These are phyloP conservation scores for Menidia beryllina DNA, from an alignment of 2,113 vertebrate species.

Conservation along the genomic window DNA sequence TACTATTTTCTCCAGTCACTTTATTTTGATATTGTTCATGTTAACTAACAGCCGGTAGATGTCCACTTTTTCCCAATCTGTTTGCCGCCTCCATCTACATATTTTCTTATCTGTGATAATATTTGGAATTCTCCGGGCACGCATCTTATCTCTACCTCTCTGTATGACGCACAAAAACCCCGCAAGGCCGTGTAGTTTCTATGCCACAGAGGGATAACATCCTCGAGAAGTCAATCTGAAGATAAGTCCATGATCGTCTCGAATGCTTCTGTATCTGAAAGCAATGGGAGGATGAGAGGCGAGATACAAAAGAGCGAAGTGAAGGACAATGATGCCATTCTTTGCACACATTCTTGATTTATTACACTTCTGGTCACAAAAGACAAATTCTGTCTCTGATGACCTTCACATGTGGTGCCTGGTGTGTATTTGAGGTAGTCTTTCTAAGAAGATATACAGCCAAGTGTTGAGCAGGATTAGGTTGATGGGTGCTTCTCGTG, in stretches of 20 bases:
- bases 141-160: conserved; percentile 56
- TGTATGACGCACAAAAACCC: conserved; percentile 59
- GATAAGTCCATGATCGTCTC: conserved; percentile 13
- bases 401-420: conserved; percentile 23
- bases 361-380: conserved; percentile 30
- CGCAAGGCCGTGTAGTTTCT: conserved; percentile 56
- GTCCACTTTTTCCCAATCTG: conserved; percentile 36
- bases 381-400: conserved; percentile 20
- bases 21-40: not conserved
- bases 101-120: conserved; percentile 43
- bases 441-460: conserved; percentile 18
- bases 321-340: conserved; percentile 8
- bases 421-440: conserved; percentile 11
- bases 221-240: conserved; percentile 8
- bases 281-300: not conserved
- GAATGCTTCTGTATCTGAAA: conserved; percentile 37
- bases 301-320: not conserved
- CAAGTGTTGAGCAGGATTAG: conserved; percentile 23
- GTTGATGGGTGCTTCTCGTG: not conserved
- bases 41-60: conserved; percentile 25
- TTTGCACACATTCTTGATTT: conserved; percentile 29
- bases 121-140: conserved; percentile 51
- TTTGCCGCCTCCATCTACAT: conserved; percentile 33
- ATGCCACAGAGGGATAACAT: conserved; percentile 33
- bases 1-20: not conserved